A percentile compares a stretch with the other conserved stretches of the same genome.
Evolutionary conservation across 2,797 vertebrate genomes (phyloP).

Genomic region (Salmo trutta): DNA sequence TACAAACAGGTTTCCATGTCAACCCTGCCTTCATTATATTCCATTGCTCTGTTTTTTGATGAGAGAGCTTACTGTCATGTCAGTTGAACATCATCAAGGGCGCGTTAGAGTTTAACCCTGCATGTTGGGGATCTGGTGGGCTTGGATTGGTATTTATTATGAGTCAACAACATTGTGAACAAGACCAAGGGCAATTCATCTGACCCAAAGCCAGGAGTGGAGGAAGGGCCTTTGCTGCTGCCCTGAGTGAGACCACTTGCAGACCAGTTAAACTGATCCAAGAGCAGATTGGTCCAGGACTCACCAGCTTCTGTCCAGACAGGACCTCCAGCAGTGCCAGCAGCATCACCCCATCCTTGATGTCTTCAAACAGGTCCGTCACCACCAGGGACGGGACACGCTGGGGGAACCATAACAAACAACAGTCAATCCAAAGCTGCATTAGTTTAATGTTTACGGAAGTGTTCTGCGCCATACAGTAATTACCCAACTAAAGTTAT

Average conservation of each 20-base stretch:
- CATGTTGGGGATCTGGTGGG: slow-evolving; percentile 24
- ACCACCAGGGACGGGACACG: slow-evolving; percentile 86
- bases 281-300: slow-evolving; percentile 30
- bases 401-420: slow-evolving; percentile 58
- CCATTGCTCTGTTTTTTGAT: slow-evolving; percentile 25
- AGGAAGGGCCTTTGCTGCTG: not conserved
- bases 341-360: slow-evolving; percentile 94
- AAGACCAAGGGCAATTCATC: slow-evolving; percentile 46
- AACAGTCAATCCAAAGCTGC: slow-evolving; percentile 2
- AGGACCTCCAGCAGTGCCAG: slow-evolving; percentile 93
- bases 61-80: slow-evolving; percentile 3
- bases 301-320: slow-evolving; percentile 95
- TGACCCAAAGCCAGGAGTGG: not conserved
- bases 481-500: slow-evolving; percentile 40
- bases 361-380: slow-evolving; percentile 94
- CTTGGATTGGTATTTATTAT: slow-evolving; percentile 26
- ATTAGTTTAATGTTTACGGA: slow-evolving; percentile 33
- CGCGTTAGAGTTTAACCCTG: slow-evolving; percentile 31
- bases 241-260: too few relatives aligned
- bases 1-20: not conserved
- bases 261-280: not conserved
- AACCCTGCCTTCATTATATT: not conserved
- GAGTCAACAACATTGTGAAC: slow-evolving; percentile 22
- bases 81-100: slow-evolving; percentile 17
- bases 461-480: slow-evolving; percentile 25